A percentile compares a stretch with the other conserved stretches of the same genome.
These are phyloP conservation scores for Zeuzera pyrina DNA, from an alignment of 2,888 invertebrate genomes.

Conservation along the genomic window DNA sequence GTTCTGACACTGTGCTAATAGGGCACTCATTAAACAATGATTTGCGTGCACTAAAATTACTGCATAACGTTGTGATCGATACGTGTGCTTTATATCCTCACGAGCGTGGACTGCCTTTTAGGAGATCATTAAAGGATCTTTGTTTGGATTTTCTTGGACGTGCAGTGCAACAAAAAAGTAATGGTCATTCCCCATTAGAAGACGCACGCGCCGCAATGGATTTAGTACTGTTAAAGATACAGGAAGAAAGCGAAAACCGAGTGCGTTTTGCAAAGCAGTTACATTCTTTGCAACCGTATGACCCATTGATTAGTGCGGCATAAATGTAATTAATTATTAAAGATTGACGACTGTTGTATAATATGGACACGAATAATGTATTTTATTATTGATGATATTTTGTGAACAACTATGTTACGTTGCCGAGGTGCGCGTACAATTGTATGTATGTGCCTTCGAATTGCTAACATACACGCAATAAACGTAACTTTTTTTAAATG, in stretches of 20 bases:
- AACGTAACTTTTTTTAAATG: constrained; percentile 70
- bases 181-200: constrained; percentile 93
- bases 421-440: constrained; percentile 68
- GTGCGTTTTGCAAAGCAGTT: too few species aligned
- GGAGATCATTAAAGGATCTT: constrained; percentile 86
- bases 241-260: too few species aligned
- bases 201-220: constrained; percentile 94
- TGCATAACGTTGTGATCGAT: constrained; percentile 90
- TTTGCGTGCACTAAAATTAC: constrained; percentile 85
- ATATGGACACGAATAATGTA: constrained; percentile 44
- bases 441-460: constrained; percentile 66
- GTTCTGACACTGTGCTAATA: constrained; percentile 89
- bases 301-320: constrained; percentile 60
- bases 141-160: constrained; percentile 78
- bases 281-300: constrained; percentile 62
- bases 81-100: constrained; percentile 93
- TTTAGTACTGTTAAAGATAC: constrained; percentile 85
- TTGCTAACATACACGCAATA: constrained; percentile 59
- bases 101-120: constrained; percentile 84
- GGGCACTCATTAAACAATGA: constrained; percentile 98
- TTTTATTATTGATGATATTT: too few species aligned
- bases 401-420: constrained; percentile 57
- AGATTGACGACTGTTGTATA: constrained; percentile 43
- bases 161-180: constrained; percentile 80
- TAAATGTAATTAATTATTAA: constrained; percentile 37